Evolutionary conservation across 2,797 vertebrate genomes (phyloP), one percentile per base, ranked within the genome.

Genomic region (Melanogrammus aeglefinus): DNA sequence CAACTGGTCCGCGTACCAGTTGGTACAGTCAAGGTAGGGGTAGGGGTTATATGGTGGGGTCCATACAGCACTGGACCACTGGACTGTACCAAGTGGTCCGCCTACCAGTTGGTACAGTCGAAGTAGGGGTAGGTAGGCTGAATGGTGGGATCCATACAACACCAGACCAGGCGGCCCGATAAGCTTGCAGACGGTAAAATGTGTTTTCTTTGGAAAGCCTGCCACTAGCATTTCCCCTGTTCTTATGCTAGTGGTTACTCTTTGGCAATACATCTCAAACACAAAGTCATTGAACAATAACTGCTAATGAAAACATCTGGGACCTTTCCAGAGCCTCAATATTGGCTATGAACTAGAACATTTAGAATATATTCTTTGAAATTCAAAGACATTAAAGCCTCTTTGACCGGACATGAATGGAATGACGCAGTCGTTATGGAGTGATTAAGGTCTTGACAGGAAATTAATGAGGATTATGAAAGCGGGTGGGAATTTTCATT

Each of bases 381-480:
- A 57, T 39, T 75, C 51, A 8, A 31, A 78, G 78, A 63, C 36
- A 76, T 35, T 77, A 72, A 51, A 31, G 57, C 51, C 41, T 73
- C 77, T 76, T 83, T 82, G 77, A 81, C 75, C 74, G 73, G 79
- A 82, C 3, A 70, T 66, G 0, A 73, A 78, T 77, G 80, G 78
- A 79, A 84, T 87, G 84, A 89, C 86, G 72, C 78, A 77, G 36
- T 87, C 86, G 85, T 88, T 91, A 89, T 57, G 72, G 78, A 79
- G 80, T 83, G 77, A 90, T 91, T 91, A 87, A 88, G 89, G 86
- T 85, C 92, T 92, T 86, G 89, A 91, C 86, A 85, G 87, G 83
- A 87, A 84, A 88, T 92, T 88, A 92, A 91, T 86, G 88, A 91
- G 86, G 78, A 83, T 82, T 86, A 89, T 90, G 84, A 91, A 88